Evolutionary conservation across 2,113 vertebrate species (phyloP), one percentile per base, ranked within the genome.

Genomic region (Apteryx owenii): DNA sequence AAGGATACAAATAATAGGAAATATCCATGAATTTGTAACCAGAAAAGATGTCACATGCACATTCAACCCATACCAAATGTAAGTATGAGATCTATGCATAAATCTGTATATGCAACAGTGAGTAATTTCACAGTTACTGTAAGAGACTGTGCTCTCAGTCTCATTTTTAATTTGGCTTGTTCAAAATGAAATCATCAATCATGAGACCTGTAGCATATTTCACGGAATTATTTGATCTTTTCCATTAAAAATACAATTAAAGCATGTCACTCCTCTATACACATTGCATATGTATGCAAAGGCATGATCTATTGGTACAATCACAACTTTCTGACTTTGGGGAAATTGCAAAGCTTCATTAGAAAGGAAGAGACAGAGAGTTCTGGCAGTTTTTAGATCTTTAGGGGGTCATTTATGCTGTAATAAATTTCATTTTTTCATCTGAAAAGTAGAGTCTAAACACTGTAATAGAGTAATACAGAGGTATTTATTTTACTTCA

Each of bases 241-340:
- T 48, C 53, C 60, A 90, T 92, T 95, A 94, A 75, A 96, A 95
- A 86, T 69, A 91, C 71, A 93, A 96, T 96, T 94, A 97, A 88
- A 80, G 13, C 46, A 60, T 61, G 73, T 91, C 76, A 82, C 29
- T 93, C 56, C 64, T 93, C 48, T 46, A 73, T 48, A 66, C 66
- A 81, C 76, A 77, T 25, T 18, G 22, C 54, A 62, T 80, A 44
- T 12, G 4, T 81, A 85, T 28, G 69, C 75, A 75, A 61, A 82
- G 40, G 26, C 81, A 93, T 95, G 91, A 96, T 95, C 64, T 95
- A 86, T 93, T 16, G 53, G 60, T 91, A 89, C 85, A 95, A 80
- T 95, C 84, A 93, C 81, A 87, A 93, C 79, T 91, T 85, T 65
- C 73, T 89, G 87, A 85, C 56, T 53, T 70, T 3, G 44, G 68